These are phyloP conservation scores for Anguilla pacifica DNA, from an alignment of 2,797 vertebrate genomes.

Conservation along the genomic window DNA sequence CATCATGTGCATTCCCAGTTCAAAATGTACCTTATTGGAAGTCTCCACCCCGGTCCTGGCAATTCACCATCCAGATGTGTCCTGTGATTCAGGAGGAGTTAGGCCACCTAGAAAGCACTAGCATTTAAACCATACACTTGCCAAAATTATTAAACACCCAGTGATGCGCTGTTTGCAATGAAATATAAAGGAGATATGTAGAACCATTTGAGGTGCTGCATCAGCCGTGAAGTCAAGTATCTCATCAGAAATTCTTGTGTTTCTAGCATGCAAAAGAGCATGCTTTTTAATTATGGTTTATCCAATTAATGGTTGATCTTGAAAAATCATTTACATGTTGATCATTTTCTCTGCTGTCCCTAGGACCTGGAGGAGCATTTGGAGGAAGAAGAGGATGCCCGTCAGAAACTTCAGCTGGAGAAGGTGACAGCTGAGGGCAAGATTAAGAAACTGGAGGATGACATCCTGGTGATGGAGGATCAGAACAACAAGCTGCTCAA, in stretches of 20 bases:
- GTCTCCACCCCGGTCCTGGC: background rate
- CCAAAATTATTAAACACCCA: background rate
- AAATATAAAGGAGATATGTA: background rate
- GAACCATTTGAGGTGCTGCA: background rate
- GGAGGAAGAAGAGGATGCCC: constrained; percentile 91
- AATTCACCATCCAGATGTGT: background rate
- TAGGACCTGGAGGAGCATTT: constrained; percentile 94
- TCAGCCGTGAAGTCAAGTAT: background rate
- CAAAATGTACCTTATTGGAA: background rate
- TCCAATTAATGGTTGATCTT: background rate
- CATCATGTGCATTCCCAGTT: no score
- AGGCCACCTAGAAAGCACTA: background rate
- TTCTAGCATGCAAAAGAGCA: background rate
- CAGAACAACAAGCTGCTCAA: constrained; percentile 93
- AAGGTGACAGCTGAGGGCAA: constrained; percentile 92
- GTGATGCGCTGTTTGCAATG: background rate
- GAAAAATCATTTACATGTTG: background rate
- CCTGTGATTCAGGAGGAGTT: background rate
- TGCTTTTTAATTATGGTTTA: background rate
- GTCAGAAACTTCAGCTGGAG: constrained; percentile 93
- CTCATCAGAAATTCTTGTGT: background rate
- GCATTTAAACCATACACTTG: background rate
- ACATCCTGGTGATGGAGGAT: constrained; percentile 91
- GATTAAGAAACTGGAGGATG: constrained; percentile 95
- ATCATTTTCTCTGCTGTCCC: constrained; percentile 18